Evolutionary conservation across 23 tunicate species (phyloP), one percentile per base, ranked within the genome.

Genomic region (Styela clava): DNA sequence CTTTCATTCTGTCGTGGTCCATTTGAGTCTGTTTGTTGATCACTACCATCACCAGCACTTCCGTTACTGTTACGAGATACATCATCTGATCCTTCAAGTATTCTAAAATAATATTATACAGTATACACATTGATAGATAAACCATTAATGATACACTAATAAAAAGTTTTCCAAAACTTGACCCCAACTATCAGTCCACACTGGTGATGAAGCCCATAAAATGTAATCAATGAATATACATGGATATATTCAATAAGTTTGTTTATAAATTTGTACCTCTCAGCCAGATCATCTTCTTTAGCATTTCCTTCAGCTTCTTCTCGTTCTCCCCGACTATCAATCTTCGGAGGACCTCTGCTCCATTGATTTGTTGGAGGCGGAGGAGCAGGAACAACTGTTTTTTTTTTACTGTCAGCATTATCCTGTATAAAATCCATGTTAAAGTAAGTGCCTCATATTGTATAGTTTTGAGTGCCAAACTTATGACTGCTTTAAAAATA

Each of bases 221-320:
- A n/a, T n/a, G n/a, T n/a, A n/a, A n/a, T n/a, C n/a, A n/a, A n/a
- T n/a, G n/a, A n/a, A n/a, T n/a, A n/a, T n/a, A n/a, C n/a, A n/a
- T n/a, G n/a, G n/a, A n/a, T n/a, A n/a, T n/a, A n/a, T n/a, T n/a
- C n/a, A n/a, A n/a, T n/a, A n/a, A n/a, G n/a, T n/a, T n/a, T n/a
- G n/a, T n/a, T n/a, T n/a, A n/a, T n/a, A n/a, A n/a, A n/a, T n/a
- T n/a, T n/a, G n/a, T 28, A 87, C 92, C 94, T 79, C 35, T 74
- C 88, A 12, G 52, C 83, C 21, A 76, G 64, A 28, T 84, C 96
- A 21, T 90, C 89, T 1, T 90, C 96, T 2, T 68, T 33, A 7
- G 86, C 82, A 62, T 86, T 86, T 34, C 88, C 89, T 34, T 88
- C 96, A 27, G 88, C 96, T 33, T 90, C 96, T 37, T 88, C 78